Conservation (phyloP, 2,113 vertebrate species). For the Cyanoderma ruficeps region DNA sequence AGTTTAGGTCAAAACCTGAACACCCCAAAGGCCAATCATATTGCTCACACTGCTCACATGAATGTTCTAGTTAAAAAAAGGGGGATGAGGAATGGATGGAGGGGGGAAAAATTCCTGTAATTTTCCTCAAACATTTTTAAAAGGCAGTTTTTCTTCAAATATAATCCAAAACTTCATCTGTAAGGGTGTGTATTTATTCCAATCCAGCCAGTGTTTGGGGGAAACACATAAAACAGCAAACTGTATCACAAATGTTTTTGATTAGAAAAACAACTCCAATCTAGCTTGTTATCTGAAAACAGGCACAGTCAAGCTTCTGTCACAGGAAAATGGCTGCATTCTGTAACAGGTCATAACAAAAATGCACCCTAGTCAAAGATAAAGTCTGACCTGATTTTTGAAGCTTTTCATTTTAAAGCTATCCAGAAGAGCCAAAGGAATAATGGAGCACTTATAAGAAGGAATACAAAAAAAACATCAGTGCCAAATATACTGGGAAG, state of each 20-base stretch:
- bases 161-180: not conserved
- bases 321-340: not conserved
- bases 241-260: not conserved
- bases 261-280: not conserved
- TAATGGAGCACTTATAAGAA: not conserved
- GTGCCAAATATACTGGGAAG: not conserved
- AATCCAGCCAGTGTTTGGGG: not conserved
- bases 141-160: not conserved
- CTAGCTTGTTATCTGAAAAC: not conserved
- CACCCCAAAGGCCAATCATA: not conserved
- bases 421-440: not conserved
- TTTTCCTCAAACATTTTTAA: not conserved
- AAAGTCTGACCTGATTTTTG: not conserved
- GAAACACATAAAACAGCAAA: not conserved
- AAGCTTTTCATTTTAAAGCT: slow-evolving; percentile 14
- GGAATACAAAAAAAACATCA: not conserved
- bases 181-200: not conserved
- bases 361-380: not conserved
- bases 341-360: not conserved
- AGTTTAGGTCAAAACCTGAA: not conserved
- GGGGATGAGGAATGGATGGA: rapidly evolving
- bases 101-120: not conserved
- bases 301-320: not conserved
- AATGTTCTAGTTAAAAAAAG: not conserved
- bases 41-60: not conserved